Evolutionary conservation across 30 jellyfish, hydroid and myxozoan species (phyloP).

Genomic region (Chironex yamaguchii): DNA sequence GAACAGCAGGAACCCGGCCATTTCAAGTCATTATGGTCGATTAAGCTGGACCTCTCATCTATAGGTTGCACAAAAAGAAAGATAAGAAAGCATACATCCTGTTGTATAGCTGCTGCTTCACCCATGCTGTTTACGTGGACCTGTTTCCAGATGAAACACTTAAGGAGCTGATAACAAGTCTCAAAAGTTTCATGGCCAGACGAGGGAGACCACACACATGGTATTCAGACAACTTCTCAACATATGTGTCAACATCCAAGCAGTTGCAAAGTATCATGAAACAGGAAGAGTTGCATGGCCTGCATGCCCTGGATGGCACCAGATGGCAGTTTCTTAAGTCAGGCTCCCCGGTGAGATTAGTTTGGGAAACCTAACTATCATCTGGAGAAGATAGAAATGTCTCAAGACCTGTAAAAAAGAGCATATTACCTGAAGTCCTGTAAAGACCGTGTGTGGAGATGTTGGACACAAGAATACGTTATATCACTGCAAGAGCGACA

Average conservation of each 20-base stretch:
- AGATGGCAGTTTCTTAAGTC: constrained; percentile 73
- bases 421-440: too few species aligned
- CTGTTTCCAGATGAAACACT: constrained; percentile 49
- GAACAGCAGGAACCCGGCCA: too few species aligned
- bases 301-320: constrained; percentile 24
- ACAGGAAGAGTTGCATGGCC: constrained; percentile 14
- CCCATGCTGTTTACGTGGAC: constrained; percentile 58
- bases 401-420: too few species aligned
- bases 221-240: constrained; percentile 58
- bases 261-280: constrained; percentile 44
- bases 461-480: too few species aligned
- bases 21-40: too few species aligned
- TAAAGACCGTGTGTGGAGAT: too few species aligned
- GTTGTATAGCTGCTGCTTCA: constrained; percentile 62
- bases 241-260: constrained; percentile 48
- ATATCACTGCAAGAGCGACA: too few species aligned
- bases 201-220: constrained; percentile 68
- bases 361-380: too few species aligned
- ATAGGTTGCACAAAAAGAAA: too few species aligned
- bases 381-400: too few species aligned
- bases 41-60: too few species aligned
- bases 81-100: constrained; percentile 75
- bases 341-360: constrained; percentile 86
- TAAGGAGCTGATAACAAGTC: constrained; percentile 40
- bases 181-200: constrained; percentile 58